Evolutionary conservation across 2,113 vertebrate genomes (phyloP).

Genomic region (Nothoprocta perdicaria): DNA sequence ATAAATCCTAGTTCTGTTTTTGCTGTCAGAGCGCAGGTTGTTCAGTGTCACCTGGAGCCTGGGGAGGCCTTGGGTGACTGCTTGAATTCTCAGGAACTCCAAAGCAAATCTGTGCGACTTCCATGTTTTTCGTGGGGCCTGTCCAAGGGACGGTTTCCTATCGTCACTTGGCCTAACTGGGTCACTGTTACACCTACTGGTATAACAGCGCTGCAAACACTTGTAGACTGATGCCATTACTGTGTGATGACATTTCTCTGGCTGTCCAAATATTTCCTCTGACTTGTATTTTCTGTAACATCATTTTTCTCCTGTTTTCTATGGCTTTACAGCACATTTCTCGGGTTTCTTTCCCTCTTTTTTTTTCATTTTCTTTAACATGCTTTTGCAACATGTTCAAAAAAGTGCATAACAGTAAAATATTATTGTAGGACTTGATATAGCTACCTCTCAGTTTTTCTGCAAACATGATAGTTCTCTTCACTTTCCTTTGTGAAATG

Average conservation of each 20-base stretch:
- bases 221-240: not conserved
- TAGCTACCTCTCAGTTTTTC: not conserved
- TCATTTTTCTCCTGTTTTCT: slow-evolving; percentile 24
- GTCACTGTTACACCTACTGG: slow-evolving; percentile 22
- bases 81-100: not conserved
- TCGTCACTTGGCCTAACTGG: not conserved
- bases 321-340: not conserved
- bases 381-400: not conserved
- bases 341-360: not conserved
- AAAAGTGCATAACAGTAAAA: not conserved
- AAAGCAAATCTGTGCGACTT: not conserved
- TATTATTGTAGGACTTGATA: not conserved
- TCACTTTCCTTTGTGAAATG: not conserved
- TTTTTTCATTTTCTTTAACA: not conserved
- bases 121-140: slow-evolving; percentile 6
- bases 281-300: slow-evolving; percentile 24
- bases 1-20: not conserved
- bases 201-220: not conserved
- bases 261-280: slow-evolving; percentile 29
- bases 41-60: not conserved
- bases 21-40: not conserved
- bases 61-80: not conserved
- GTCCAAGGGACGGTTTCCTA: slow-evolving; percentile 20
- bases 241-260: slow-evolving; percentile 26
- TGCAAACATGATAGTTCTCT: not conserved